Evolutionary conservation across 2,888 invertebrate species (phyloP).

Genomic region (Drosophila tripunctata): DNA sequence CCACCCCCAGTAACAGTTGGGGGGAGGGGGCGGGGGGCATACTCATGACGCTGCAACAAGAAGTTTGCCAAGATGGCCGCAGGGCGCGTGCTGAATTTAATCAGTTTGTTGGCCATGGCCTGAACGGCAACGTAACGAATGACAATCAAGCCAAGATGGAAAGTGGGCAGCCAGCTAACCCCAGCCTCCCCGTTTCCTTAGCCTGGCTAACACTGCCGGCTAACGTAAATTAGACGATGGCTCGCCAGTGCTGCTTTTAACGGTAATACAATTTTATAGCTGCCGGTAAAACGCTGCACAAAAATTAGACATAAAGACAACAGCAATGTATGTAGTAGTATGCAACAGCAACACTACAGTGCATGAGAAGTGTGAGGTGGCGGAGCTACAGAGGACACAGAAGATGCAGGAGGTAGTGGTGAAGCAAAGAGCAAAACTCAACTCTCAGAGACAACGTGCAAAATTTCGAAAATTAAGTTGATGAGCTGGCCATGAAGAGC

Average conservation of each 20-base stretch:
- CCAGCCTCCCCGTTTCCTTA: neutral
- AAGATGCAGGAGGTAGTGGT: slow-evolving; percentile 1
- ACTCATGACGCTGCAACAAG: slow-evolving; percentile 41
- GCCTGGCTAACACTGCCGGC: slow-evolving; percentile 49
- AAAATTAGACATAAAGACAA: slow-evolving; percentile 75
- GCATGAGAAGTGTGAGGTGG: too few species aligned
- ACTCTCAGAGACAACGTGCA: slow-evolving; percentile 48
- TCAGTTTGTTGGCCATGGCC: slow-evolving; percentile 78
- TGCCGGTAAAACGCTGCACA: slow-evolving; percentile 79
- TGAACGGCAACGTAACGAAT: slow-evolving; percentile 70
- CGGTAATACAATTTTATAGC: slow-evolving; percentile 81
- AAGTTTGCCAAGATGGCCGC: slow-evolving; percentile 81
- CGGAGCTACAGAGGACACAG: slow-evolving; percentile 38
- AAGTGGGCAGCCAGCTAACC: slow-evolving; percentile 64
- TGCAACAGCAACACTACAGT: too few species aligned
- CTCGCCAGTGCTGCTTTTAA: slow-evolving; percentile 77
- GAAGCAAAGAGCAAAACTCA: neutral
- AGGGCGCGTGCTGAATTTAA: slow-evolving; percentile 84
- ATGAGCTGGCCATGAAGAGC: slow-evolving; percentile 54
- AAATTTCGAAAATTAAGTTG: slow-evolving; percentile 77
- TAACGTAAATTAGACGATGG: slow-evolving; percentile 80
- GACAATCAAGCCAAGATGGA: slow-evolving; percentile 79
- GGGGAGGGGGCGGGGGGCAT: too few species aligned
- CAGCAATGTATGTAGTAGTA: slow-evolving; percentile 27
- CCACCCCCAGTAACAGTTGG: neutral